Conservation (phyloP, 2,797 vertebrate species). For the Falco naumanni region DNA sequence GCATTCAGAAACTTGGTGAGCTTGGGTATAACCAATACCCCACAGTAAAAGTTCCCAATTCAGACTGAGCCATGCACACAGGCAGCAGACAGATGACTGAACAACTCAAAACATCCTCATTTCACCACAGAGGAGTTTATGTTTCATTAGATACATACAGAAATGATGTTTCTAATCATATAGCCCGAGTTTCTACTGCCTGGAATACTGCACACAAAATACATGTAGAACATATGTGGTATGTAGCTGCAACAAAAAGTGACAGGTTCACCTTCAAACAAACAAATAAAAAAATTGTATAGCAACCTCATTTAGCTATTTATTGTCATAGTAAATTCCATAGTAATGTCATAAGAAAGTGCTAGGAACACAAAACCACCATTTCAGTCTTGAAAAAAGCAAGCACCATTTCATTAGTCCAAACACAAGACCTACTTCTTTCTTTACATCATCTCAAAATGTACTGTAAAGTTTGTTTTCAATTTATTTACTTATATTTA, state of each 20-base stretch:
- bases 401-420: background rate
- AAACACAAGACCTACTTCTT: background rate
- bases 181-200: background rate
- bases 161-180: background rate
- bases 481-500: background rate
- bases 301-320: background rate
- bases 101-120: background rate
- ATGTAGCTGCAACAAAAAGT: background rate
- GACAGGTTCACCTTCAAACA: background rate
- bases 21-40: background rate
- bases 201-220: background rate
- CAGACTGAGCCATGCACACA: background rate
- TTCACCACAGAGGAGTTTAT: background rate
- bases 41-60: background rate
- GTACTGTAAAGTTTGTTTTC: background rate
- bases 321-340: background rate
- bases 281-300: background rate
- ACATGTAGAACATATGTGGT: background rate
- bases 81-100: background rate
- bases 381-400: background rate
- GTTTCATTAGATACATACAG: background rate
- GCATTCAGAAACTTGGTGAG: background rate
- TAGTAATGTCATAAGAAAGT: background rate
- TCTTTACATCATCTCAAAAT: background rate
- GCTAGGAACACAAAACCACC: background rate